Conservation (phyloP, 2,797 vertebrate genomes). For the Pseudopleuronectes americanus region DNA sequence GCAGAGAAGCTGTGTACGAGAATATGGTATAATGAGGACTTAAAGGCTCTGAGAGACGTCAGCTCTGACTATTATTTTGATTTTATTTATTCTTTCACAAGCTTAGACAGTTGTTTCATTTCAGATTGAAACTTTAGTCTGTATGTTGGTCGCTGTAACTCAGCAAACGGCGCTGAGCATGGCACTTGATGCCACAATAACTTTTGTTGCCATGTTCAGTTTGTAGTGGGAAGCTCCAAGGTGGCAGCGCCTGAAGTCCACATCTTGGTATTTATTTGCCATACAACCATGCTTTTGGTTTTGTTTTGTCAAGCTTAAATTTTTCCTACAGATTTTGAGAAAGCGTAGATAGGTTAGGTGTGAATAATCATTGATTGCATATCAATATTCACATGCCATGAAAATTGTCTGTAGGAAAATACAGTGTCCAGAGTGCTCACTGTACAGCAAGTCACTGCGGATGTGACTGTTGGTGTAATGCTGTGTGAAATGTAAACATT, state of each 20-base stretch:
- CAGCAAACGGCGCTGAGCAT: not conserved
- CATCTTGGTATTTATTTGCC: not conserved
- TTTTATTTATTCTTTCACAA: constrained; percentile 14
- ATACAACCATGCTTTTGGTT: not conserved
- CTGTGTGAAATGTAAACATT: not conserved
- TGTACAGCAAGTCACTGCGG: not conserved
- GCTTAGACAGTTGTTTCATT: not conserved
- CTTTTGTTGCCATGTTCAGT: not conserved
- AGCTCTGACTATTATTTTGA: not conserved
- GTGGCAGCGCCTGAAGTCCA: not conserved
- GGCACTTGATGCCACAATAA: not conserved
- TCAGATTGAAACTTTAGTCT: not conserved
- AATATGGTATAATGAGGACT: constrained; percentile 1
- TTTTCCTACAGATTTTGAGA: not conserved
- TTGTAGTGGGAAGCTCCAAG: not conserved
- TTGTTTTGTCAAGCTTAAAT: not conserved
- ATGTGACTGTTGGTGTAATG: constrained; percentile 4
- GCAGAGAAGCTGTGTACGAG: constrained; percentile 2
- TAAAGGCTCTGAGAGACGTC: not conserved
- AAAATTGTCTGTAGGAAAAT: too few species aligned
- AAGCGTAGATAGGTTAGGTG: not conserved
- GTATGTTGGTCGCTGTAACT: not conserved
- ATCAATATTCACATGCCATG: too few species aligned
- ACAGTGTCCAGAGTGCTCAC: not conserved
- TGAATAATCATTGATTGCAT: not conserved